Base-by-base conservation (phyloP, 2,113 vertebrate genomes). In the Saccopteryx bilineata region DNA sequence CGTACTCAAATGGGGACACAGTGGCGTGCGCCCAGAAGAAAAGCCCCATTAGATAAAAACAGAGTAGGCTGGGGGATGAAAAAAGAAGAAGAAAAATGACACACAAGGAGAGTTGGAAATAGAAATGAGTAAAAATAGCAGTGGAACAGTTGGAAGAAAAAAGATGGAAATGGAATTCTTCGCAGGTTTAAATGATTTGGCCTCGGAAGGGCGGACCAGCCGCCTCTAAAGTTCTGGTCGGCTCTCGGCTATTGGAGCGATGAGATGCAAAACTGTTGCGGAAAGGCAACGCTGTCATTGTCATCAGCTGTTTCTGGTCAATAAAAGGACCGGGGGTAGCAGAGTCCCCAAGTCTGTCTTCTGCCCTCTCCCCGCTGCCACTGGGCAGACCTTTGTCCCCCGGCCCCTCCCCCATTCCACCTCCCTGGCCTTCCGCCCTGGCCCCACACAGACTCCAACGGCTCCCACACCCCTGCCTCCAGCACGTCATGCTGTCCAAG, bases 61-160 rank as follows among this genome's bases (percentile, higher is more conserved):
- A 68, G 5, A 65, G 82, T 87, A 74, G 71, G 72, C 63, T 7
- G 84, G 46, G 26, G 50, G 31, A 60, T 83, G 79, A 54, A 79
- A 56, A 87, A 4, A 33, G 82, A 83, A 75, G 60, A 58, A 52
- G 58, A 75, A 80, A 88, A 58, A n/a, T 48, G 84, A 65, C 48
- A 58, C 63, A 31, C 63, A 76, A 39, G 48, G 86, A 86, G 75
- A 82, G 46, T 75, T 50, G 56, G 85, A 88, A 91, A 91, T 84
- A 85, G 87, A 69, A 91, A 71, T 5, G 60, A 79, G 76, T 75
- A 96, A 96, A 96, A 94, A 88, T 33, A 95, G 95, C 93, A 69
- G 66, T 39, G 58, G 50, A 60, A 68, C 18, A 24, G 60, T 12
- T 33, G 54, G 54, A 68, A 83, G 87, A 79, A 28, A 75, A 63